These are phyloP conservation scores for Encarsia formosa DNA, from an alignment of 2,888 invertebrate genomes.

Conservation along the genomic window DNA sequence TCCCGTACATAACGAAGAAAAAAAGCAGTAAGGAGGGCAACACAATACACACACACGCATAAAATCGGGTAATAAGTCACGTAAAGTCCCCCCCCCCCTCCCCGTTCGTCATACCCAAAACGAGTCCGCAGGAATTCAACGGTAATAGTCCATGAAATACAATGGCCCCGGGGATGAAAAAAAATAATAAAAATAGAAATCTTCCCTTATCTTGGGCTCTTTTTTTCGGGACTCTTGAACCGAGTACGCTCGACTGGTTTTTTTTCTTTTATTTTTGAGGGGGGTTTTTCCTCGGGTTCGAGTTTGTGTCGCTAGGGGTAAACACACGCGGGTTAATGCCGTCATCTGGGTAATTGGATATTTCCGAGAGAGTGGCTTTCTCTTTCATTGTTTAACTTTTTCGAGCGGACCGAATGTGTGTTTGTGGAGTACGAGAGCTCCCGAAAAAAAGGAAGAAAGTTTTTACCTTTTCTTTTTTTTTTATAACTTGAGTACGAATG, in stretches of 20 bases:
- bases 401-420: background rate
- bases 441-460: background rate
- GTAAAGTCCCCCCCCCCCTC: slow-evolving; percentile 4
- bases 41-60: slow-evolving; percentile 22
- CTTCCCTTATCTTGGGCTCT: background rate
- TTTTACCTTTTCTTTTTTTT: background rate
- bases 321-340: slow-evolving; percentile 8
- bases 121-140: background rate
- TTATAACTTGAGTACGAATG: background rate
- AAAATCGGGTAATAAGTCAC: slow-evolving; percentile 29
- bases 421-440: too few relatives aligned
- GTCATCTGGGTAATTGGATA: slow-evolving; percentile 23
- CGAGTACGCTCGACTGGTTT: background rate
- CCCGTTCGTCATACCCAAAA: too few relatives aligned
- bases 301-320: background rate
- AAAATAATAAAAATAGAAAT: too few relatives aligned
- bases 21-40: background rate
- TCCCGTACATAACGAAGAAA: background rate
- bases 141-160: slow-evolving; percentile 25
- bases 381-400: slow-evolving; percentile 12
- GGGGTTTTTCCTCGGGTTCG: background rate
- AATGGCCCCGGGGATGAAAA: too few relatives aligned
- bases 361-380: slow-evolving; percentile 5
- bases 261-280: background rate
- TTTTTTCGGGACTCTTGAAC: slow-evolving; percentile 1